A percentile compares a stretch with the other conserved stretches of the same genome.
Conservation (phyloP, 1,140 invertebrate genomes). For the Brachionus paranguensis region DNA sequence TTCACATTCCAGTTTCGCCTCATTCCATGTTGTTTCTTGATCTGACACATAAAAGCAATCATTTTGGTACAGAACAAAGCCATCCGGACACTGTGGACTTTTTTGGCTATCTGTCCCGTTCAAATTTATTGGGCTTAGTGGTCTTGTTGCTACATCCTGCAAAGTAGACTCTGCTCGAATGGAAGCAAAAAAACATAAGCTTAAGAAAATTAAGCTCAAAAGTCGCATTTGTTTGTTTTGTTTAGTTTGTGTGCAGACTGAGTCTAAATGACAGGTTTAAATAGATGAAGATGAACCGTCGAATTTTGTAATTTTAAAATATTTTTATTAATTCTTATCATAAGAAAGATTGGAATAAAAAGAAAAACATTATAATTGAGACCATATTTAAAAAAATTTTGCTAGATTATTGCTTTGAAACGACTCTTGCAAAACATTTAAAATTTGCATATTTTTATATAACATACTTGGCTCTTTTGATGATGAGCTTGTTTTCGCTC, state of each 20-base stretch:
- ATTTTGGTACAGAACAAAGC: background rate
- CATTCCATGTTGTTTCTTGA: background rate
- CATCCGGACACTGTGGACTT: background rate
- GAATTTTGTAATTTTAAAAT: slow-evolving; percentile 2
- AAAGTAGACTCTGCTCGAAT: background rate
- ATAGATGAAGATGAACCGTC: background rate
- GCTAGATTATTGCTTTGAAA: background rate
- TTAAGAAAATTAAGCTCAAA: background rate
- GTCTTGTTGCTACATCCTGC: background rate
- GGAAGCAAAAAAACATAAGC: background rate
- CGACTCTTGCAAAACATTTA: background rate
- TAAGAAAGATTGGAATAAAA: background rate
- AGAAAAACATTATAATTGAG: background rate
- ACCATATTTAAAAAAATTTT: background rate
- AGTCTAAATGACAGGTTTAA: background rate
- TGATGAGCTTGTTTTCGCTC: slow-evolving; percentile 3
- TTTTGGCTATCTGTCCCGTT: background rate
- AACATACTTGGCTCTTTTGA: background rate
- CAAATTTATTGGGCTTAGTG: too few relatives aligned
- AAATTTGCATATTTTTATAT: background rate
- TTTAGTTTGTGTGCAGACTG: background rate
- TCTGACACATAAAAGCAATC: background rate
- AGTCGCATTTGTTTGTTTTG: background rate
- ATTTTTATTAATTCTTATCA: background rate
- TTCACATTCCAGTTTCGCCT: background rate